Conservation (phyloP, 2,797 vertebrate species). For the Cynopterus sphinx region DNA sequence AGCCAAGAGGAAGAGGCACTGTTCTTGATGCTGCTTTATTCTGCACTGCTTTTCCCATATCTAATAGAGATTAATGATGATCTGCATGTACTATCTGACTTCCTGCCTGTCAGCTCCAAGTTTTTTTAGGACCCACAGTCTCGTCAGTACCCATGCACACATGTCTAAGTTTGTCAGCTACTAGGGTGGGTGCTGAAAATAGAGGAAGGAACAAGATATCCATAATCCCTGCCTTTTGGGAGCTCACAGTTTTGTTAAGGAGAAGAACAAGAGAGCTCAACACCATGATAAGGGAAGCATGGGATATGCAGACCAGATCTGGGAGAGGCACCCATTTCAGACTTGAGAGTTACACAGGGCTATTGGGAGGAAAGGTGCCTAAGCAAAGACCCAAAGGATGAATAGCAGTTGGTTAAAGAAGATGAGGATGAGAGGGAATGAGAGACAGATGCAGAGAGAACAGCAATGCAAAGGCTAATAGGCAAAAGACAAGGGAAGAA, state of each 20-base stretch:
- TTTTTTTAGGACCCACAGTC: background rate
- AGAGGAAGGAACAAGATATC: background rate
- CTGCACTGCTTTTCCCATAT: no score
- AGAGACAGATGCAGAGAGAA: background rate
- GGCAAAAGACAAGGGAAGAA: background rate
- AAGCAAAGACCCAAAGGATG: background rate
- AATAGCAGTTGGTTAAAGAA: background rate
- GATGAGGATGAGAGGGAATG: background rate
- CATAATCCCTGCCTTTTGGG: background rate
- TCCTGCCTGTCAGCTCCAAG: background rate
- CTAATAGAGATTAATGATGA: rapidly evolving
- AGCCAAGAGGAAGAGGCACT: no score
- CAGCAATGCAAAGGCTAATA: background rate
- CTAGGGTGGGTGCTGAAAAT: background rate
- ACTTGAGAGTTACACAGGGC: background rate
- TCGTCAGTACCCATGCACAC: background rate
- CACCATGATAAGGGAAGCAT: background rate
- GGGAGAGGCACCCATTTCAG: background rate
- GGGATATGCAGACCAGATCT: background rate
- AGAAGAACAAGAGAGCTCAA: background rate
- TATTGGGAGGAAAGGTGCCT: background rate
- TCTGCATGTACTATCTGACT: background rate
- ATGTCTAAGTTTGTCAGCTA: background rate
- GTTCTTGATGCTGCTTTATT: background rate
- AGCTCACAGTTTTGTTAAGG: background rate